Evolutionary conservation across 2,888 invertebrate species (phyloP).

Genomic region (Pelosia muscerda): DNA sequence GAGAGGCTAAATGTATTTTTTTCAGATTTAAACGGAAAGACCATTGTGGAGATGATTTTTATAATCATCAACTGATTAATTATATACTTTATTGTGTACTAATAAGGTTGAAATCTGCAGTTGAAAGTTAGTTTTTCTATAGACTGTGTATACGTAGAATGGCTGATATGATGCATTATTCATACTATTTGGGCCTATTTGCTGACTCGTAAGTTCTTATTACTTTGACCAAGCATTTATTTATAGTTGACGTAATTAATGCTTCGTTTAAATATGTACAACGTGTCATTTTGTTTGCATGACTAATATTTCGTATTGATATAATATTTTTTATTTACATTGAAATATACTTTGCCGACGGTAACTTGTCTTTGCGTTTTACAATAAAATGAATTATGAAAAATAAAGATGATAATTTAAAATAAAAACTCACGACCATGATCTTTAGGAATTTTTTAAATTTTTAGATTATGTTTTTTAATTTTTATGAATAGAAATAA

Average conservation of each 20-base stretch:
- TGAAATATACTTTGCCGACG: conserved; percentile 33
- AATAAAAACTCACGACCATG: no score
- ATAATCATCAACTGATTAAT: conserved; percentile 50
- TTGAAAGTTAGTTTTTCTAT: conserved; percentile 15
- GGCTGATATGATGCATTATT: conserved; percentile 67
- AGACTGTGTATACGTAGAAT: conserved; percentile 60
- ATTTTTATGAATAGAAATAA: no score
- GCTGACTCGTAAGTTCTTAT: conserved; percentile 33
- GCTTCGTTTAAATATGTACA: conserved; percentile 24
- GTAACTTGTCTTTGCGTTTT: conserved; percentile 9
- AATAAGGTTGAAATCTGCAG: conserved; percentile 36
- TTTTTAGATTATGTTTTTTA: no score
- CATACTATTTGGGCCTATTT: conserved; percentile 64
- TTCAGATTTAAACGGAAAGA: conserved; percentile 60
- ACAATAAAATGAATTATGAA: neutral
- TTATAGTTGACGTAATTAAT: conserved; percentile 28
- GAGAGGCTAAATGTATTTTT: conserved; percentile 62
- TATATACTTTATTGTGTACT: conserved; percentile 53
- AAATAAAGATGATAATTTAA: neutral
- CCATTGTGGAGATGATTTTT: conserved; percentile 67
- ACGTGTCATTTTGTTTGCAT: neutral
- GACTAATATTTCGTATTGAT: neutral
- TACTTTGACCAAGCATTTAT: conserved; percentile 36
- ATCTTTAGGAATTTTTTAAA: no score
- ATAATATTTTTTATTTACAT: neutral